Conservation (phyloP, 2,797 vertebrate genomes). For the Zalophus californianus region DNA sequence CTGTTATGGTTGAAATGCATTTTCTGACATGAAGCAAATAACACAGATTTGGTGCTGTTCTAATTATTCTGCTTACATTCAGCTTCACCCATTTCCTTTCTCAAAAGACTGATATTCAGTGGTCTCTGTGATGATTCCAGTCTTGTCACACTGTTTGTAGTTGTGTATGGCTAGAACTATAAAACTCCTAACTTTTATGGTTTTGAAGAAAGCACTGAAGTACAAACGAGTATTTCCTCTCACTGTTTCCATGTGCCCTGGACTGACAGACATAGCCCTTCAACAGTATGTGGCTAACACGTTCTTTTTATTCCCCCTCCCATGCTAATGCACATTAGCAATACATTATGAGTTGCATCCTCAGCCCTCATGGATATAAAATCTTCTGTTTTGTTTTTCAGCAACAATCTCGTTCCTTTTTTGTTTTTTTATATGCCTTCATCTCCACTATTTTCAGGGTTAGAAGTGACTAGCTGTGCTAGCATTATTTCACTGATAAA, state of each 20-base stretch:
- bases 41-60: not conserved
- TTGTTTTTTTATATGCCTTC: not conserved
- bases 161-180: not conserved
- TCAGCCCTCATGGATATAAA: not conserved
- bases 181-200: not conserved
- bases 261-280: not conserved
- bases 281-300: not conserved
- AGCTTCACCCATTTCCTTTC: not conserved
- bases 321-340: not conserved
- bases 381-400: not conserved
- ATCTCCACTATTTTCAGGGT: not conserved
- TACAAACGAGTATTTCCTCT: not conserved
- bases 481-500: not conserved
- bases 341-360: not conserved
- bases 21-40: not conserved
- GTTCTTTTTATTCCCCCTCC: rapidly evolving
- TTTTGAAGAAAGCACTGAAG: not conserved
- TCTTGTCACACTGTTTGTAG: not conserved
- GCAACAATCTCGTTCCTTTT: not conserved
- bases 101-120: not conserved
- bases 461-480: not conserved
- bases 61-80: not conserved
- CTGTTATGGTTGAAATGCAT: not conserved
- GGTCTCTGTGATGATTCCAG: not conserved
- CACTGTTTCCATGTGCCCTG: not conserved